Evolutionary conservation across 92 coral and sea anemone species (phyloP), one percentile per base, ranked within the genome.

Genomic region (Isaurus tuberculatus): DNA sequence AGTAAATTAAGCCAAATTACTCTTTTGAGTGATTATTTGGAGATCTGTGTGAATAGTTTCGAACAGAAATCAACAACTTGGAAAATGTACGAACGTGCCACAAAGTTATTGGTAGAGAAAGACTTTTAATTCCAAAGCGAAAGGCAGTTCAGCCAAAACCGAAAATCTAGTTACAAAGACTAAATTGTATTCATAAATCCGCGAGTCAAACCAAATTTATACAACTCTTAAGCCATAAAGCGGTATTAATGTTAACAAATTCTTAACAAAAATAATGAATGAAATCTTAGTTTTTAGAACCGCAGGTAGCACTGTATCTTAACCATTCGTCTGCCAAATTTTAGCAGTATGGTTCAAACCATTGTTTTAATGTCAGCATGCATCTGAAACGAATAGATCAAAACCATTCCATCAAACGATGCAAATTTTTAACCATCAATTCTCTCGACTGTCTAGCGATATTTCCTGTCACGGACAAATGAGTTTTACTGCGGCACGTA

Each of bases 391-490:
- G 26, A 75, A 75, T 55, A 55, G 57, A 63, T 75, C 32, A 58
- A 53, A 75, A 33, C 69, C 20, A 58, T 23, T 61, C 81, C 27
- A n/a, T 23, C 67, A 22, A 33, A 37, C 31, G 32, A 71, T 77
- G 82, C 70, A 30, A 57, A 42, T 30, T 58, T 58, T 22, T 37
- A 13, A 53, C 33, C 14, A 57, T 13, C 30, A 31, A 58, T 13
- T 23, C 19, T 72, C 40, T 27, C 37, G 60, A 26, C 22, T 57
- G 68, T 77, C 28, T 34, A 36, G 25, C 13, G 7, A 23, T 32
- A 77, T 77, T 77, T 77, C 55, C 82, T 77, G 49, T 40, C 25
- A 57, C 57, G 48, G 55, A 58, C 82, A 77, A 77, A 32, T 8
- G 68, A 8, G 11, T 58, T 17, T 31, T 75, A 29, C 46, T 55